phyloP scores from a whole-genome alignment of 2,113 vertebrate genomes.

The Eublepharis macularius region DNA sequence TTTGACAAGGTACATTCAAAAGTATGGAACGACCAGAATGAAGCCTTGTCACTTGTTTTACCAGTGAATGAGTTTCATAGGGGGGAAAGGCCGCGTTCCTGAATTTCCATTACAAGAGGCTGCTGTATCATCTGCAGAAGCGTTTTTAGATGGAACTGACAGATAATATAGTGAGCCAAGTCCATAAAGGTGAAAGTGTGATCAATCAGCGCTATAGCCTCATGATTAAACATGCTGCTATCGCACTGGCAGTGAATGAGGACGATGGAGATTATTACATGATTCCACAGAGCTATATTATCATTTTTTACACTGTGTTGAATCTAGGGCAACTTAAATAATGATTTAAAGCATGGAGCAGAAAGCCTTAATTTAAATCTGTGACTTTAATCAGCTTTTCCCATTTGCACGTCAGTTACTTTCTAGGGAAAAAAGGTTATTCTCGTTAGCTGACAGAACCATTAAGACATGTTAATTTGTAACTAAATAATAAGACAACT shows the following conservation, averaged over 20 bases:
- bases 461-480: slow-evolving; percentile 4
- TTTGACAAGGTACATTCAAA: slow-evolving; percentile 46
- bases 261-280: slow-evolving; percentile 22
- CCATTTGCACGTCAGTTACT: slow-evolving; percentile 5
- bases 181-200: background rate
- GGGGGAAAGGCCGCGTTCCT: background rate
- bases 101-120: slow-evolving; percentile 30
- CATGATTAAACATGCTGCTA: slow-evolving; percentile 1
- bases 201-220: background rate
- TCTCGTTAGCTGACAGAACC: background rate
- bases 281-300: background rate
- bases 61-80: slow-evolving; percentile 28
- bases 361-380: slow-evolving; percentile 22
- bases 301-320: slow-evolving; percentile 10
- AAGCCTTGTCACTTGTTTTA: slow-evolving; percentile 45
- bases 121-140: slow-evolving; percentile 18
- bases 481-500: background rate
- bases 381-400: slow-evolving; percentile 16
- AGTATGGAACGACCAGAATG: slow-evolving; percentile 53
- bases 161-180: background rate
- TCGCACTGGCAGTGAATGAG: background rate
- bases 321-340: slow-evolving; percentile 29
- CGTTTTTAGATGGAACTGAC: slow-evolving; percentile 40
- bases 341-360: slow-evolving; percentile 15
- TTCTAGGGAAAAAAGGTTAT: background rate